Evolutionary conservation across 2,113 vertebrate species (phyloP).

Genomic region (Seriola rivoliana): DNA sequence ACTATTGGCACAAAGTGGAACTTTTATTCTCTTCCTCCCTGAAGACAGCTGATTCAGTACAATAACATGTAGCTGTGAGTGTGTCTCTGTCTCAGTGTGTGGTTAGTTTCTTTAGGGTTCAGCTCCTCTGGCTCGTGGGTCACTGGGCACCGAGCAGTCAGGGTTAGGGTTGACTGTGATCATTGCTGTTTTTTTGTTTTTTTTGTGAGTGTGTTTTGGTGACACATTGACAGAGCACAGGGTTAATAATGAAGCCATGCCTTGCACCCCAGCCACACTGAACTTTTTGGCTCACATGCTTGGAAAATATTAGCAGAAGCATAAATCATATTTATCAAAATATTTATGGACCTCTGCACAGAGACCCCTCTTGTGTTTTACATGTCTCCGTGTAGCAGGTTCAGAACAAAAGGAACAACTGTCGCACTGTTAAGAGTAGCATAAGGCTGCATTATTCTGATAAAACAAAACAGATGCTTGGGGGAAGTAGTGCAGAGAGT

Average conservation of each 20-base stretch:
- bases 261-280: conserved; percentile 49
- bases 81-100: conserved; percentile 6
- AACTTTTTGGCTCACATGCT: conserved; percentile 71
- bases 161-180: conserved; percentile 23
- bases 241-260: conserved; percentile 71
- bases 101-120: conserved; percentile 9
- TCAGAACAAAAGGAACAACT: conserved; percentile 44
- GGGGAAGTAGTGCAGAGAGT: conserved; percentile 45
- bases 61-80: conserved; percentile 33
- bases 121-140: conserved; percentile 31
- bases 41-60: conserved; percentile 28
- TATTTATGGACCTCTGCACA: conserved; percentile 69
- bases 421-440: conserved; percentile 42
- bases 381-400: conserved; percentile 28
- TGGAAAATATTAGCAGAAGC: conserved; percentile 84
- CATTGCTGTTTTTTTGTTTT: conserved; percentile 5
- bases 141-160: conserved; percentile 16
- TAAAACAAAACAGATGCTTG: conserved; percentile 79
- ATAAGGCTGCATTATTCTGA: conserved; percentile 67
- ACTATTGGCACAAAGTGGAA: too few relatives aligned
- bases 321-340: conserved; percentile 82
- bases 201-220: conserved; percentile 28
- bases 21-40: conserved; percentile 17
- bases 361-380: conserved; percentile 58
- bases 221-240: conserved; percentile 63